These are phyloP conservation scores for Malurus cyaneus DNA, from an alignment of 2,113 vertebrate genomes.

Conservation along the genomic window DNA sequence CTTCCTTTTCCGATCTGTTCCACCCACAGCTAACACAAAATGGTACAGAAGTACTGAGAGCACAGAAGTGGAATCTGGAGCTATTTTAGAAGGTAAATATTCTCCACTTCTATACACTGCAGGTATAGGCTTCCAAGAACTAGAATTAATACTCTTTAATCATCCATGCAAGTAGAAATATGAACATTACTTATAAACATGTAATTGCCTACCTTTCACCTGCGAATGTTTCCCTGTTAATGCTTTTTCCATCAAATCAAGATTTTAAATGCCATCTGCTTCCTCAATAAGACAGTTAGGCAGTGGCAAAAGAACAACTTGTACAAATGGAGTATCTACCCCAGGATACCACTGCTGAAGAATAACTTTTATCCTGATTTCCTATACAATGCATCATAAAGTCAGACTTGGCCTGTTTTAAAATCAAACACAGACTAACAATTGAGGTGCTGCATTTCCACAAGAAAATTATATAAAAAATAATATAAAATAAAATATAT, in stretches of 20 bases:
- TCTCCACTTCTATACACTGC: neutral
- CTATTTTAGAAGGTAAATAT: neutral
- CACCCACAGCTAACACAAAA: neutral
- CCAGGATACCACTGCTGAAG: neutral
- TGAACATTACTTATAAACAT: neutral
- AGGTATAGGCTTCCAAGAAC: neutral
- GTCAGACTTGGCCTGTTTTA: neutral
- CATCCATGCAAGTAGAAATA: neutral
- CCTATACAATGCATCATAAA: neutral
- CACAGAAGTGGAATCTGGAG: neutral
- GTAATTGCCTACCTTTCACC: neutral
- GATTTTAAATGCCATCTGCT: neutral
- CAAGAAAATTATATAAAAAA: neutral
- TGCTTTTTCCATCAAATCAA: neutral
- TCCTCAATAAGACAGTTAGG: neutral
- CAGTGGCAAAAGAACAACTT: neutral
- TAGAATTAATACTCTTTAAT: neutral
- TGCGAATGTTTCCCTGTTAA: neutral
- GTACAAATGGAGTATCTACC: neutral
- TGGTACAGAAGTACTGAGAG: fast-evolving
- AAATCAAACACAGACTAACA: neutral
- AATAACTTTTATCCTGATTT: neutral
- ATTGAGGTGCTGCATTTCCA: neutral
- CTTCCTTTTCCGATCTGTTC: neutral
- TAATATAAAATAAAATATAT: neutral